These are phyloP conservation scores for Spodoptera picta DNA, from an alignment of 2,888 invertebrate species.

Conservation along the genomic window DNA sequence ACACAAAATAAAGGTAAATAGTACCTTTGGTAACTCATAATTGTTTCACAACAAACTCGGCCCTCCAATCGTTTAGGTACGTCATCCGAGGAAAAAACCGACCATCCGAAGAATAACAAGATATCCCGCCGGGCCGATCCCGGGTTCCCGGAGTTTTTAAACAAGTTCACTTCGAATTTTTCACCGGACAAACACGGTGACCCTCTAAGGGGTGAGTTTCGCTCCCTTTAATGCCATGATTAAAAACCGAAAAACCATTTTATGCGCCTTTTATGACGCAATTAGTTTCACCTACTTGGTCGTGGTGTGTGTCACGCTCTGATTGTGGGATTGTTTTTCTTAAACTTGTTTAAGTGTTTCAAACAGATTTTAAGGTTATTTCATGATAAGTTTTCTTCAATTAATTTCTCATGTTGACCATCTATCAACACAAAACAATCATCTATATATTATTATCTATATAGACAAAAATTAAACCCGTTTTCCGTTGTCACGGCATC, in stretches of 20 bases:
- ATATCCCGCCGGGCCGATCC: conserved; percentile 8
- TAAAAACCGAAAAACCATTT: conserved; percentile 18
- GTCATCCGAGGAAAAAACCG: conserved; percentile 12
- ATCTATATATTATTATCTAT: too few relatives aligned
- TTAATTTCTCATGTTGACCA: too few relatives aligned
- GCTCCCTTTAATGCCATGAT: conserved; percentile 2
- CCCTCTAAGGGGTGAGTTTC: conserved; percentile 17
- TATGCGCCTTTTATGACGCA: conserved; percentile 9
- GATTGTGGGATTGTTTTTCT: background rate
- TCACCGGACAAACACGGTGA: conserved; percentile 25
- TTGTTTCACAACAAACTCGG: conserved; percentile 5
- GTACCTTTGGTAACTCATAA: conserved; percentile 8
- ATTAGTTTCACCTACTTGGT: background rate
- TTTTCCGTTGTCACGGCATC: too few relatives aligned
- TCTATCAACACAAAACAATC: too few relatives aligned
- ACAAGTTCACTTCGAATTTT: conserved; percentile 28
- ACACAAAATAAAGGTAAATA: background rate
- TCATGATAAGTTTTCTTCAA: too few relatives aligned
- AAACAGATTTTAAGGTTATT: background rate
- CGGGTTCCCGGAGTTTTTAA: conserved; percentile 25
- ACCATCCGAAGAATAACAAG: conserved; percentile 11
- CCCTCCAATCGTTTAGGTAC: conserved; percentile 24
- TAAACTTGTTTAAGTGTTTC: background rate
- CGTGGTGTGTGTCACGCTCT: background rate
- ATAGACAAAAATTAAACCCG: too few relatives aligned